A percentile compares a stretch with the other conserved stretches of the same genome.
These are phyloP conservation scores for Argentina silus DNA, from an alignment of 2,797 vertebrate genomes.

Conservation along the genomic window DNA sequence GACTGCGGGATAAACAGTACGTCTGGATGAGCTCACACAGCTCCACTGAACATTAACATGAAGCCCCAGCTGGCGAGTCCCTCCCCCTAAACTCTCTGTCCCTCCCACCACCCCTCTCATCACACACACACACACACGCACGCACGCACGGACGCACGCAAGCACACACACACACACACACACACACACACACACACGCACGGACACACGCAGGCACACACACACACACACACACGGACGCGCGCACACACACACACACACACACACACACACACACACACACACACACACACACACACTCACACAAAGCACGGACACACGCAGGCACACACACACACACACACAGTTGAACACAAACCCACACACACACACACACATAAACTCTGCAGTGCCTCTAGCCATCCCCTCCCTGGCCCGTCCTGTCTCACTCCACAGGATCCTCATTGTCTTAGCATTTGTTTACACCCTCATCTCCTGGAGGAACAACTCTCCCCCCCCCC, in stretches of 20 bases:
- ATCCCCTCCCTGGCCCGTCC: constrained; percentile 8
- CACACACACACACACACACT: neutral
- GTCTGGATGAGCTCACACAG: constrained; percentile 66
- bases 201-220: constrained; percentile 6
- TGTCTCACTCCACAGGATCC: constrained; percentile 29
- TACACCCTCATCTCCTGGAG: constrained; percentile 30
- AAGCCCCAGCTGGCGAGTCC: constrained; percentile 69
- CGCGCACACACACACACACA: neutral
- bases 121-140: constrained; percentile 6
- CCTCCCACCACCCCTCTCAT: constrained; percentile 19
- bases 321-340: neutral
- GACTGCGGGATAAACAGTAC: constrained; percentile 59
- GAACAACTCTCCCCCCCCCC: constrained; percentile 30
- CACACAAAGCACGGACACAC: neutral
- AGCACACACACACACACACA: constrained; percentile 19
- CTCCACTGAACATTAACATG: constrained; percentile 74
- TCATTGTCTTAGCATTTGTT: constrained; percentile 18
- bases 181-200: constrained; percentile 20
- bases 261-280: neutral
- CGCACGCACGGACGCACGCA: neutral
- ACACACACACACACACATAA: neutral
- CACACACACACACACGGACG: neutral
- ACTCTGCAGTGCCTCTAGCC: constrained; percentile 18
- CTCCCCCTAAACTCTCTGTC: constrained; percentile 1
- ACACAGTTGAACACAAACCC: neutral